phyloP scores from a whole-genome alignment of 2,113 vertebrate genomes.

The Phycodurus eques region DNA sequence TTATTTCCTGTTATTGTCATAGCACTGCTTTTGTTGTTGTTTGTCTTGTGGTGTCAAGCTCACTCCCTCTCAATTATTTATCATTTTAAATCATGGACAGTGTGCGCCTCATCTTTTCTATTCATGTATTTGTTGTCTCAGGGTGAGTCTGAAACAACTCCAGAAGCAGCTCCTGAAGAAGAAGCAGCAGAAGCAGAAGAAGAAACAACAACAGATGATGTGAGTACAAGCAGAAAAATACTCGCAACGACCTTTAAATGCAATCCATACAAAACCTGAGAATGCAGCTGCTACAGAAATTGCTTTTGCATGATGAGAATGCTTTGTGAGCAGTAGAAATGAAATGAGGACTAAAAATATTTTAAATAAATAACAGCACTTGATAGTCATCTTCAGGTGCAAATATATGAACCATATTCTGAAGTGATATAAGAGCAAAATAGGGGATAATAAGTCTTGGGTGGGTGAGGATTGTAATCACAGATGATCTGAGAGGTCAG shows the following conservation, averaged over 20 bases:
- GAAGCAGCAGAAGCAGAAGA: slow-evolving; percentile 20
- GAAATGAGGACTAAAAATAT: background rate
- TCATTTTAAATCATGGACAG: background rate
- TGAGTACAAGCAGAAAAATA: slow-evolving; percentile 14
- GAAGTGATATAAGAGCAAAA: too few relatives aligned
- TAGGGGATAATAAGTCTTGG: too few relatives aligned
- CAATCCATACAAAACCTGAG: background rate
- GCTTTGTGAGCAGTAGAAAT: background rate
- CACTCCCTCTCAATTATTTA: slow-evolving; percentile 2
- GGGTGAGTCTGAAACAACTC: slow-evolving; percentile 51
- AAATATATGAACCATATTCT: too few relatives aligned
- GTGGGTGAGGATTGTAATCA: too few relatives aligned
- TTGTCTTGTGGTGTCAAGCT: slow-evolving; percentile 27
- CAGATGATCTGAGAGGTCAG: too few relatives aligned
- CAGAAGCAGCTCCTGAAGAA: slow-evolving; percentile 23
- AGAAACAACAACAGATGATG: slow-evolving; percentile 48
- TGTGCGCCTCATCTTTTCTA: background rate
- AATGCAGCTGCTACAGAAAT: background rate
- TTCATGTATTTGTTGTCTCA: slow-evolving; percentile 36
- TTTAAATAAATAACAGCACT: too few relatives aligned
- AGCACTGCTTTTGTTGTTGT: slow-evolving; percentile 23
- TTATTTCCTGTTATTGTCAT: slow-evolving; percentile 2
- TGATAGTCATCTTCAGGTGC: too few relatives aligned
- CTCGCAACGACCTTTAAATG: background rate
- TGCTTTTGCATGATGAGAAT: background rate